These are phyloP conservation scores for Pedionomus torquatus DNA, from an alignment of 2,113 vertebrate species.

Conservation along the genomic window DNA sequence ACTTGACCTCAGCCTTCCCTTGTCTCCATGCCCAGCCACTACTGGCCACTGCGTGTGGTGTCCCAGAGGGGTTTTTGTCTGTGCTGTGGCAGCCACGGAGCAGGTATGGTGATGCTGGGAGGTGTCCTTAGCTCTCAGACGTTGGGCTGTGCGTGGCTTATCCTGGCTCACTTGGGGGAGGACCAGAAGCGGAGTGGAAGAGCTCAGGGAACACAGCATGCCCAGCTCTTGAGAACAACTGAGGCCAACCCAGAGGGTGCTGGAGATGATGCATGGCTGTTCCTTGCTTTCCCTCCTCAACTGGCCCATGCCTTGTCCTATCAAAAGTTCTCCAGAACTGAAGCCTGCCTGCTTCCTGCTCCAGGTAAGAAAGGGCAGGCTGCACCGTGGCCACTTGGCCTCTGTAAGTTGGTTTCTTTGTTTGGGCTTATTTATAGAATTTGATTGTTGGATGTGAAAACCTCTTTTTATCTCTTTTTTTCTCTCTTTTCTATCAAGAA, in stretches of 20 bases:
- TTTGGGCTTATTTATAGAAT: fast-evolving
- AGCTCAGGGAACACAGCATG: not conserved
- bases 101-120: not conserved
- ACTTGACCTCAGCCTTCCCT: not conserved
- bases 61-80: not conserved
- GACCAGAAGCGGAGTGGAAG: not conserved
- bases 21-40: fast-evolving
- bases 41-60: fast-evolving
- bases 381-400: not conserved
- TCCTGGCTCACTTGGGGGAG: not conserved
- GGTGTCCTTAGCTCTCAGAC: not conserved
- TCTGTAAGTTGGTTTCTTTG: fast-evolving
- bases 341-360: fast-evolving
- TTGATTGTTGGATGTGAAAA: not conserved
- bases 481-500: too few species aligned
- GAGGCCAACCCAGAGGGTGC: fast-evolving
- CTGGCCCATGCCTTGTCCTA: fast-evolving
- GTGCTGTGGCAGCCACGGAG: not conserved
- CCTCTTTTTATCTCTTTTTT: not conserved
- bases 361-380: not conserved
- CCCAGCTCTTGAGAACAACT: not conserved
- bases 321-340: fast-evolving
- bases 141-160: not conserved
- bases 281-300: too few species aligned
- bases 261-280: fast-evolving